These are phyloP conservation scores for Murina feae DNA, from an alignment of 2,113 vertebrate species.

Conservation along the genomic window DNA sequence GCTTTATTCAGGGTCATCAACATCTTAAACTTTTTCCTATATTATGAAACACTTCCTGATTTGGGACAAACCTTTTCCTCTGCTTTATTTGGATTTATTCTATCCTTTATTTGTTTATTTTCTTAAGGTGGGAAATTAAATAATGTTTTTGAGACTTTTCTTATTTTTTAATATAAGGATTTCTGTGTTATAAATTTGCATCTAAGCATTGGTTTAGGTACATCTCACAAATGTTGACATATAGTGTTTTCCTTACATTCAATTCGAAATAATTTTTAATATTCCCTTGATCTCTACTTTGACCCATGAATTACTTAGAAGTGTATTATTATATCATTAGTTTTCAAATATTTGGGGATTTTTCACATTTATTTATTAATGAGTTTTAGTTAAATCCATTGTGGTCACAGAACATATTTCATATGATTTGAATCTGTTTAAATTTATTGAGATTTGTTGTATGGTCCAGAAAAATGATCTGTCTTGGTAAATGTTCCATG, in stretches of 20 bases:
- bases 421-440: not conserved
- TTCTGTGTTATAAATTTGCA: not conserved
- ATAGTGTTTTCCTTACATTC: not conserved
- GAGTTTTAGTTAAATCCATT: slow-evolving; percentile 12
- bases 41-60: not conserved
- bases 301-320: not conserved
- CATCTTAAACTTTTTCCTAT: not conserved
- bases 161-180: not conserved
- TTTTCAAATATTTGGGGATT: not conserved
- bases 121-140: not conserved
- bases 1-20: not conserved
- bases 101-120: not conserved
- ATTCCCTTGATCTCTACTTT: not conserved
- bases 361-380: not conserved
- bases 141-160: not conserved
- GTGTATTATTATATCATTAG: not conserved
- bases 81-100: not conserved
- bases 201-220: not conserved
- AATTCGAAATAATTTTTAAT: not conserved
- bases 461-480: not conserved
- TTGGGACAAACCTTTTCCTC: not conserved
- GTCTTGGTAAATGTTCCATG: not conserved
- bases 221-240: not conserved
- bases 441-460: not conserved
- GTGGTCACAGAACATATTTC: too few species aligned